Percentiles rank a stretch among this genome's conserved stretches.
These are phyloP conservation scores for Phasianus colchicus DNA, from an alignment of 2,113 vertebrate species.

Conservation along the genomic window DNA sequence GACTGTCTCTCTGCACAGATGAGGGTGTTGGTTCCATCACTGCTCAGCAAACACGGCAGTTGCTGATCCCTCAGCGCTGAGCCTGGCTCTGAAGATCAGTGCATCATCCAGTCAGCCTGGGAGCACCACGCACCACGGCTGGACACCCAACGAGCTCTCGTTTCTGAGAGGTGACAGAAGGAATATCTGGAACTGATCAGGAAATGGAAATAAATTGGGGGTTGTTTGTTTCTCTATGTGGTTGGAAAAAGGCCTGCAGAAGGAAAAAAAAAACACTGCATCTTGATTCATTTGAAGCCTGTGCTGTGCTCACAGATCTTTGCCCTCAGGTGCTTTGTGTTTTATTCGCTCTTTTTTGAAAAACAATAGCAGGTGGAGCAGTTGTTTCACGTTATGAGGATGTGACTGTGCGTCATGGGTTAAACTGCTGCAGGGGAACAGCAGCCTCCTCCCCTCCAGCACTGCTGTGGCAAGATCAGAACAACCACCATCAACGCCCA, in stretches of 20 bases:
- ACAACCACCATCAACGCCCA: too few species aligned
- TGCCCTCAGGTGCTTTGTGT: not conserved
- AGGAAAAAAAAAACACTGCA: fast-evolving
- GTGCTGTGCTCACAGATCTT: fast-evolving
- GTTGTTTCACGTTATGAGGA: fast-evolving
- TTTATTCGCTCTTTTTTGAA: not conserved
- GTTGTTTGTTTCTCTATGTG: fast-evolving
- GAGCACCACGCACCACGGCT: not conserved
- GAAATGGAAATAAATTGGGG: not conserved
- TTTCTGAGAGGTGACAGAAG: fast-evolving
- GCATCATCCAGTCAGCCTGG: not conserved
- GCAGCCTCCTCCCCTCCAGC: not conserved
- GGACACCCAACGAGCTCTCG: fast-evolving
- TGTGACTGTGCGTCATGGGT: not conserved
- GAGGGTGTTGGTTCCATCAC: fast-evolving
- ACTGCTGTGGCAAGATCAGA: fast-evolving
- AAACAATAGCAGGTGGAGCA: not conserved
- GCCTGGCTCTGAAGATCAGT: not conserved
- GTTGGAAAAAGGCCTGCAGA: not conserved
- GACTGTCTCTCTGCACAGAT: not conserved
- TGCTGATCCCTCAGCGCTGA: fast-evolving
- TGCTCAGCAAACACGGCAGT: fast-evolving
- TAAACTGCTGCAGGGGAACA: not conserved
- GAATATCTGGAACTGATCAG: not conserved
- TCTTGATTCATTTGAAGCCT: fast-evolving